Evolutionary conservation across 2,888 invertebrate species (phyloP).

Genomic region (Prostheceraeus crozeri): DNA sequence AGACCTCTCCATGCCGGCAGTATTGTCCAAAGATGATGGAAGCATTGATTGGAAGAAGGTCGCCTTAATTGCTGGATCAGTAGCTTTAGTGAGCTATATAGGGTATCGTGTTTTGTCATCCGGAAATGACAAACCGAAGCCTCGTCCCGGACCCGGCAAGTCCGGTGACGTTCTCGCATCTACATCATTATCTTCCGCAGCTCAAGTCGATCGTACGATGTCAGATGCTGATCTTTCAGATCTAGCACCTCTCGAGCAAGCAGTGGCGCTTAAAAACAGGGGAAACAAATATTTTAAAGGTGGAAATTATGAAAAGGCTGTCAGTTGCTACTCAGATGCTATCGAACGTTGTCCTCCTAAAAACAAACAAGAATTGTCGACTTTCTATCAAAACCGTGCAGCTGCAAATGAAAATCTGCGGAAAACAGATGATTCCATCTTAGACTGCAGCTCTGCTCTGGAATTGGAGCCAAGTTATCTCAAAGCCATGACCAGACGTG

Average conservation of each 20-base stretch:
- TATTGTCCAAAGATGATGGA: no score
- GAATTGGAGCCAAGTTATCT: constrained; percentile 75
- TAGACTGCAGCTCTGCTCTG: constrained; percentile 77
- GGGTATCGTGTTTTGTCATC: no score
- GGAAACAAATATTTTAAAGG: constrained; percentile 59
- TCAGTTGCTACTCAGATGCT: constrained; percentile 59
- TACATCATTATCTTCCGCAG: no score
- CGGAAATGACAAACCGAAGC: no score
- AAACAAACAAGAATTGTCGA: constrained; percentile 69
- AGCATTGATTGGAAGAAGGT: no score
- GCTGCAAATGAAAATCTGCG: constrained; percentile 84
- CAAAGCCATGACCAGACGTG: constrained; percentile 74
- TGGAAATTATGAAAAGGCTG: constrained; percentile 57
- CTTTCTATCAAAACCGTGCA: constrained; percentile 88
- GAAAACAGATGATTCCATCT: constrained; percentile 73
- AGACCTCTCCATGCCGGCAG: no score
- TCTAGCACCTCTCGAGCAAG: constrained; percentile 56
- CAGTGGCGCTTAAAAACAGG: constrained; percentile 59
- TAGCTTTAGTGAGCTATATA: no score
- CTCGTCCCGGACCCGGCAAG: no score
- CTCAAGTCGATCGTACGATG: no score
- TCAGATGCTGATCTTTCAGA: background rate
- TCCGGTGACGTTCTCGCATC: no score
- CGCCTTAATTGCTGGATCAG: no score
- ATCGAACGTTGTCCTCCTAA: constrained; percentile 59